Evolutionary conservation across 1,140 invertebrate species (phyloP), one percentile per base, ranked within the genome.

Genomic region (Drosophila serrata): DNA sequence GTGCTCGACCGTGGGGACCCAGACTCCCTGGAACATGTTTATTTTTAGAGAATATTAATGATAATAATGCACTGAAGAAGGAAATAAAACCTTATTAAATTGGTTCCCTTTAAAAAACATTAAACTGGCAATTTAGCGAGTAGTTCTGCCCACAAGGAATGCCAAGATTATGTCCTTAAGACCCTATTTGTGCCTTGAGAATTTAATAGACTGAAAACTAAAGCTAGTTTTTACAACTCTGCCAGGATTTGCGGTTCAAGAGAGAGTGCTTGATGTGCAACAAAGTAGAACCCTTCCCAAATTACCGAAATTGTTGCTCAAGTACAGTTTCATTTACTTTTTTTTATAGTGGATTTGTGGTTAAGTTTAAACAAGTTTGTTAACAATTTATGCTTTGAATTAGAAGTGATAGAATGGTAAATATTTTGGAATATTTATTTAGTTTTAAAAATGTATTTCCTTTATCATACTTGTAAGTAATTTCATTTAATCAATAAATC

Each of bases 141-240:
- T 17, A 11, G 6, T 19, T 57, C 3, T n/a, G 6, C 0, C 19
- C 19, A 2, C n/a, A 51, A 42, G 42, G 27, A 39, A 35, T 13
- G 12, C 4, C 8, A 31, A 29, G 13, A 17, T 29, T 5, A 12
- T 31, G 35, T n/a, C 33, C 17, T 33, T 33, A 2, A n/a, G 12
- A 11, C 1, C 7, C 13, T 27, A 19, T 62, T 33, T 2, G 45
- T 33, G 17, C 29, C 43, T 37, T 40, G 24, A 15, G 17, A 11
- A 42, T 42, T 63, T 61, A 61, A 61, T 63, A 33, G 19, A 24
- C 61, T 24, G 56, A n/a, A 24, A 31, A 33, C 19, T 13, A 42
- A 29, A 24, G 17, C 27, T 24, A 13, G 11, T 60, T 63, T 60
- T 63, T 63, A 60, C 55, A 42, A 17, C 37, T 15, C 37, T 4